A percentile compares a stretch with the other conserved stretches of the same genome.
Conservation (phyloP, 2,888 invertebrate genomes). For the Limnephilus rhombicus region DNA sequence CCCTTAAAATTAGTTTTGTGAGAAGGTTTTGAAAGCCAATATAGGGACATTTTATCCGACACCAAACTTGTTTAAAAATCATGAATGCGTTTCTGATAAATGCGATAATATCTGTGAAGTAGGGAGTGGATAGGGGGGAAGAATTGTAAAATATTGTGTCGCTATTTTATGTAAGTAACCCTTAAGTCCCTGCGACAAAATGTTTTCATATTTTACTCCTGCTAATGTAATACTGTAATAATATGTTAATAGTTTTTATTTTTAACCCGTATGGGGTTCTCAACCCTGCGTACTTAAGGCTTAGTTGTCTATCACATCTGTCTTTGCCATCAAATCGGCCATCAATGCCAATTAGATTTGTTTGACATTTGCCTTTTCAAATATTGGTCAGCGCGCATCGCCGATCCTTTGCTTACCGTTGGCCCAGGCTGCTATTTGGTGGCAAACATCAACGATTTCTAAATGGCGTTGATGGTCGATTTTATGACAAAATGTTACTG, state of each 20-base stretch:
- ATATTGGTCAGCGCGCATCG: neutral
- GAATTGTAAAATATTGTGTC: neutral
- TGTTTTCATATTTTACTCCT: neutral
- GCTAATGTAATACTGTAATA: no score
- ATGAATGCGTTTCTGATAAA: neutral
- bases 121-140: no score
- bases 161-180: neutral
- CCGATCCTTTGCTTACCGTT: neutral
- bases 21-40: neutral
- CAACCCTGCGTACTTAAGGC: neutral
- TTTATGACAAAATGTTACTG: neutral
- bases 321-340: neutral
- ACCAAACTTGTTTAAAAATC: neutral
- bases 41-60: neutral
- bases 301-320: neutral
- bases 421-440: neutral
- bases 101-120: neutral
- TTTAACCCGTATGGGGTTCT: neutral
- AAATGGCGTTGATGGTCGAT: neutral
- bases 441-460: neutral
- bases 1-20: neutral
- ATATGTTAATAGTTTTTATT: neutral
- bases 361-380: neutral
- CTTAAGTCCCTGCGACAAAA: neutral
- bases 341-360: neutral